Base-by-base conservation (phyloP, 2,888 invertebrate genomes). In the Coleophora deauratella region DNA sequence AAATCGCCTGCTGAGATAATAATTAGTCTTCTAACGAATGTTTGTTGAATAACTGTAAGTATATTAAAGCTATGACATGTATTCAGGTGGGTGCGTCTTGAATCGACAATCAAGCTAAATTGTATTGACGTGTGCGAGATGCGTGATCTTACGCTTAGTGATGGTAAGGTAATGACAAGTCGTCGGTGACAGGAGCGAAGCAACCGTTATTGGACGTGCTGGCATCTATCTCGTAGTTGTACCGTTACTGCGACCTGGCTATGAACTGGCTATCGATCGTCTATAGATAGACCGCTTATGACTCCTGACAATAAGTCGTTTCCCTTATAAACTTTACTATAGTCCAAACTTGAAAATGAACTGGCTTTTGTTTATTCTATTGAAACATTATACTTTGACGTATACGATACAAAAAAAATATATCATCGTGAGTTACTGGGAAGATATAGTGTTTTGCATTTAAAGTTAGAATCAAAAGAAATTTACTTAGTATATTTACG, bases 151-250 rank as follows among this genome's bases (percentile, higher is more conserved):
- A 37, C 21, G 6, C 21, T 21, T 6, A 3, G 21, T 6, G 21
- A 6, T 4, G 3, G 21, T 51, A 46, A 56, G 65, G 62, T 63
- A 64, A 68, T 72, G 69, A 70, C 62, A 61, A 62, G 68, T 62
- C 61, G 69, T 57, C 45, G 54, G 59, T 63, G 66, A 60, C 66
- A 64, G 58, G 56, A 57, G 55, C 54, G 37, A 45, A 58, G 31
- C 31, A 55, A 68, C 81, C 81, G 81, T 80, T 81, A 80, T 52
- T 55, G 62, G 62, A 70, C 76, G 77, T 70, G 71, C 52, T 55
- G 72, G 72, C 65, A 79, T 79, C 69, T 55, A 54, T 51, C 54
- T 49, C 55, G 51, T n/a, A n/a, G n/a, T n/a, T n/a, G n/a, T 66
- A 66, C 76, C 74, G 76, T 76, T 75, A 75, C 49, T 8, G 47